Evolutionary conservation across 2,113 vertebrate genomes (phyloP), one percentile per base, ranked within the genome.

Genomic region (Mionectes macconnelli): DNA sequence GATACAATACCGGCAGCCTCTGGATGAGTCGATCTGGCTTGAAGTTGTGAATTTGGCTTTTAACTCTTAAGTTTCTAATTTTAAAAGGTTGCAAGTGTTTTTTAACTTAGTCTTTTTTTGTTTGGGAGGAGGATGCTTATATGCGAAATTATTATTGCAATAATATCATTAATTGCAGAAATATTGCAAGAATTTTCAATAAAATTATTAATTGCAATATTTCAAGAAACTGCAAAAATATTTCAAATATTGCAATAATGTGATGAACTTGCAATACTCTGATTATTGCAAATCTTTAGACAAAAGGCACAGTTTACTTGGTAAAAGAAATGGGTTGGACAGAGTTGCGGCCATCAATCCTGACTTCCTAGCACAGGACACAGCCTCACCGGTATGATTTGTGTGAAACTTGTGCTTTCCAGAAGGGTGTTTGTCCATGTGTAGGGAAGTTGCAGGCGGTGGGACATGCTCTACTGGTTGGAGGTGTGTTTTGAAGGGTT

Each of bases 351-450:
- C 76, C 9, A 4, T 85, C 9, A 25, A 10, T 90, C 39, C 75
- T 35, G 45, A 80, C 55, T 62, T 50, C 21, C 6, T 17, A 62
- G 69, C 40, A 4, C 18, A 27, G 87, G 87, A 55, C 49, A 9
- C 8, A 7, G 27, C 12, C 12, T 68, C 20, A 21, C 27, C 0
- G 0, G 6, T 53, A 12, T 5, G 22, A 79, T 78, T 49, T 4
- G 4, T 21, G 30, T 49, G 63, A 37, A 60, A 37, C 49, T 37
- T n/a, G 15, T 7, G 53, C 62, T 89, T 87, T 70, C 66, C 59
- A 62, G 82, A 49, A 83, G 63, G 39, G 20, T 0, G 0, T 63
- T 57, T 50, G 76, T 39, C 40, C 23, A 7, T 4, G 10, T 28
- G 50, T n/a, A n/a, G 49, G 57, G 6, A 64, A 60, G 40, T 49